Evolutionary conservation across 2,888 invertebrate species (phyloP).

Genomic region (Halictus ligatus): DNA sequence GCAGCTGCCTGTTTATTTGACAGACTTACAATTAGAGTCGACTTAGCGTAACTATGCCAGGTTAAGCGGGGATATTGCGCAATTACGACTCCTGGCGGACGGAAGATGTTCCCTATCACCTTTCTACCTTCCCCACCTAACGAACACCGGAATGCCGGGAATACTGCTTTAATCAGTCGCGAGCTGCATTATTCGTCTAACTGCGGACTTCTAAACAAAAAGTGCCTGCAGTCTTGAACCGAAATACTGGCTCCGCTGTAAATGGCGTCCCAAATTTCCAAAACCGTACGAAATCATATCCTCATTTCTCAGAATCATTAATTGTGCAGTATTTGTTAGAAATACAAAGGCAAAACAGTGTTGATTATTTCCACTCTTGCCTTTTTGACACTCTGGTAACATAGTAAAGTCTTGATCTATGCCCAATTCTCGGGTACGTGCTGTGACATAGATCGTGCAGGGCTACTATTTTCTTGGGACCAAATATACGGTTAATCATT

Average conservation of each 20-base stretch:
- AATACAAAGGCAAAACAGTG: background rate
- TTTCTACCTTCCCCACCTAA: constrained; percentile 48
- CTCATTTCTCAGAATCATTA: background rate
- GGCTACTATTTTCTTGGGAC: too few species aligned
- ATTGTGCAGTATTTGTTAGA: background rate
- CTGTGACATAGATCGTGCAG: too few species aligned
- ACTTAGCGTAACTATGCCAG: constrained; percentile 76
- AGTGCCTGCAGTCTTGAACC: background rate
- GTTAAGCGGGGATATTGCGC: constrained; percentile 75
- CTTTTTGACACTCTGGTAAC: background rate
- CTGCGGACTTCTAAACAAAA: background rate
- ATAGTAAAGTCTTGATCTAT: background rate
- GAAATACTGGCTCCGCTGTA: background rate
- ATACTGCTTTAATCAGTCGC: constrained; percentile 56
- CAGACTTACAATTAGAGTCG: constrained; percentile 58
- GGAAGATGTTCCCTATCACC: constrained; percentile 56
- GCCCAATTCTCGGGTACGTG: too few species aligned
- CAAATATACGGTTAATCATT: background rate
- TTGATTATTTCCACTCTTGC: background rate
- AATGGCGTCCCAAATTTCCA: background rate
- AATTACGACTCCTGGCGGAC: constrained; percentile 64
- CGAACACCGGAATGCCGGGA: constrained; percentile 47
- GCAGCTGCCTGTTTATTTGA: constrained; percentile 53
- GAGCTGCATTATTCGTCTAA: constrained; percentile 37
- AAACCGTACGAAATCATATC: background rate